These are phyloP conservation scores for Chorisops tibialis DNA, from an alignment of 2,888 invertebrate species.

Conservation along the genomic window DNA sequence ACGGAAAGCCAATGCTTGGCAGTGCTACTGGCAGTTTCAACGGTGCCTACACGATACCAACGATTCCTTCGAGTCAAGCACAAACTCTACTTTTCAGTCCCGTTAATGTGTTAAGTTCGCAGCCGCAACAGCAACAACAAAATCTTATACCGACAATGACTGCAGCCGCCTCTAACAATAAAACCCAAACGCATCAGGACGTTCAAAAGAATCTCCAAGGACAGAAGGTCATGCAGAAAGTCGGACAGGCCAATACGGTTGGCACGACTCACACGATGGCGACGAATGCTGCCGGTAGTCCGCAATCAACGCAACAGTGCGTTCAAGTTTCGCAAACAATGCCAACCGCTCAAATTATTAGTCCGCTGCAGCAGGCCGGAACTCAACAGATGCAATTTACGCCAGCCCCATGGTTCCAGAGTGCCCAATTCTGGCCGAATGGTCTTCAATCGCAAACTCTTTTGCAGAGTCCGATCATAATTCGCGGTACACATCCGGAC, in stretches of 20 bases:
- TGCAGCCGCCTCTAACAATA: constrained; percentile 39
- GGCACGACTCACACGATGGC: constrained; percentile 45
- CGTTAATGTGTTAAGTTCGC: constrained; percentile 47
- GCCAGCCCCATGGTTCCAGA: constrained; percentile 69
- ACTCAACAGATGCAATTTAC: constrained; percentile 74
- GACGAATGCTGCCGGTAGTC: constrained; percentile 47
- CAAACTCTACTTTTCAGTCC: constrained; percentile 76
- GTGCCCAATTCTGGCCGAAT: constrained; percentile 69
- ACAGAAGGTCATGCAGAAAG: constrained; percentile 59
- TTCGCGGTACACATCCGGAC: constrained; percentile 76
- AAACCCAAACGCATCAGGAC: constrained; percentile 41
- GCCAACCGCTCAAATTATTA: constrained; percentile 70
- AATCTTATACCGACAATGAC: constrained; percentile 49
- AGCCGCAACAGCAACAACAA: constrained; percentile 50
- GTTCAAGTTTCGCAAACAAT: constrained; percentile 71
- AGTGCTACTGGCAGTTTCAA: constrained; percentile 45
- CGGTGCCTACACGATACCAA: constrained; percentile 71
- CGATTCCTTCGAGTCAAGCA: constrained; percentile 72
- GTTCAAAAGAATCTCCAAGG: constrained; percentile 47
- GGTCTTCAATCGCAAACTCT: constrained; percentile 68
- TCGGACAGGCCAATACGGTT: constrained; percentile 49
- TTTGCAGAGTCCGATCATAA: constrained; percentile 77
- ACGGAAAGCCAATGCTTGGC: constrained; percentile 67
- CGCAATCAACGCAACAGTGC: constrained; percentile 62
- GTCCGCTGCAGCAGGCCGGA: constrained; percentile 65